Percentiles rank a stretch among this genome's conserved stretches.
Evolutionary conservation across 2,113 vertebrate genomes (phyloP).

Genomic region (Neogobius melanostomus): DNA sequence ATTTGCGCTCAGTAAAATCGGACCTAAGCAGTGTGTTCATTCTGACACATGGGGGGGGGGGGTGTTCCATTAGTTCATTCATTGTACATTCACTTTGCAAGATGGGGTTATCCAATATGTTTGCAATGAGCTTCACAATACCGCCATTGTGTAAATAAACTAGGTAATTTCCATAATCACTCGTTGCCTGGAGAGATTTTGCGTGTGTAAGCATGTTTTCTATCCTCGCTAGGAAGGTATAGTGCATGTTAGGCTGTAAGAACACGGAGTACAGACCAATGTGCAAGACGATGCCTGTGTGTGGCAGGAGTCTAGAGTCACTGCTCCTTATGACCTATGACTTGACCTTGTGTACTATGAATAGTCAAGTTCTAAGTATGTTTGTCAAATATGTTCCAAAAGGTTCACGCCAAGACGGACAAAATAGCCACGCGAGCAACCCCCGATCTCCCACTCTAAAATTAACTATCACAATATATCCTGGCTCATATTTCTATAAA

Average conservation of each 20-base stretch:
- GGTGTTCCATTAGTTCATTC: neutral
- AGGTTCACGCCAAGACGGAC: neutral
- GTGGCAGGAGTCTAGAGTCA: neutral
- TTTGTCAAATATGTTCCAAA: neutral
- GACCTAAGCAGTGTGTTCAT: neutral
- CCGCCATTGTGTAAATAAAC: neutral
- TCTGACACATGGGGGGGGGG: too few relatives aligned
- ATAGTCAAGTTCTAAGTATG: neutral
- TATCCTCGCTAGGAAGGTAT: neutral
- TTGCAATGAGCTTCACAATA: neutral
- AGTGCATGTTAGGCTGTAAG: neutral
- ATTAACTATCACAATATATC: neutral
- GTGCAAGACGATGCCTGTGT: neutral
- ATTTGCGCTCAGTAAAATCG: constrained; percentile 25
- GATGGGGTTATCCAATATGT: neutral
- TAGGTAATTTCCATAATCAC: neutral
- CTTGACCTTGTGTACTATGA: neutral
- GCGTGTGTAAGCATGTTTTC: neutral
- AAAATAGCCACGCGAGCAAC: neutral
- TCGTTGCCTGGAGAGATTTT: neutral
- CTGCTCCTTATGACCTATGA: neutral
- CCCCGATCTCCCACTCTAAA: neutral
- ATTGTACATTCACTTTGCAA: neutral
- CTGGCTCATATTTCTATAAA: too few relatives aligned
- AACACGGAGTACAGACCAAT: neutral